Percentiles rank a stretch among this genome's conserved stretches.
Conservation (phyloP, 2,797 vertebrate genomes). For the Mus caroli region DNA sequence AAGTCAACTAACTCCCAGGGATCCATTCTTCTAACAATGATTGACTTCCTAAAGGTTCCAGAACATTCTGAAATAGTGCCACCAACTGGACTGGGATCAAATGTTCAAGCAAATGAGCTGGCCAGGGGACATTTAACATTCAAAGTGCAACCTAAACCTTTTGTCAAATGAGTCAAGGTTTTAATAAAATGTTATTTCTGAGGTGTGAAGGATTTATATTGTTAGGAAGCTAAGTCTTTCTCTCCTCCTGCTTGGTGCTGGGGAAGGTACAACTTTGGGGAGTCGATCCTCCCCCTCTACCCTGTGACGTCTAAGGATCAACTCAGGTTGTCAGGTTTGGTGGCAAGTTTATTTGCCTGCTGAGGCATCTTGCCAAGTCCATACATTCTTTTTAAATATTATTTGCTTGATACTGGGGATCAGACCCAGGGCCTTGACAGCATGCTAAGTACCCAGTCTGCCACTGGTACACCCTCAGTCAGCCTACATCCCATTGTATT, state of each 20-base stretch:
- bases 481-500: not conserved
- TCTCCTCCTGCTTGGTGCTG: not conserved
- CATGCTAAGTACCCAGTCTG: not conserved
- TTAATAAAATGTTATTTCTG: not conserved
- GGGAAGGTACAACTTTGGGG: not conserved
- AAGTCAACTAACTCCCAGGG: no score
- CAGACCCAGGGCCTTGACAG: not conserved
- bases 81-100: not conserved
- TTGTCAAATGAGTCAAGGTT: not conserved
- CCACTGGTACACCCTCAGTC: not conserved
- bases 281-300: no score
- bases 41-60: not conserved
- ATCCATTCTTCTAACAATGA: not conserved
- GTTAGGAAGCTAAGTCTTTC: not conserved
- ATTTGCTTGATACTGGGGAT: not conserved
- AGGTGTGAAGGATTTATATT: not conserved
- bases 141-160: not conserved
- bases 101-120: not conserved
- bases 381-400: not conserved
- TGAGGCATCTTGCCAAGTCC: not conserved
- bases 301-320: not conserved
- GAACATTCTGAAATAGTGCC: not conserved
- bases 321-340: not conserved
- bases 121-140: not conserved
- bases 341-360: not conserved